Percentiles rank a stretch among this genome's conserved stretches.
phyloP scores from a whole-genome alignment of 2,113 vertebrate species.

The Larimichthys polyactis region DNA sequence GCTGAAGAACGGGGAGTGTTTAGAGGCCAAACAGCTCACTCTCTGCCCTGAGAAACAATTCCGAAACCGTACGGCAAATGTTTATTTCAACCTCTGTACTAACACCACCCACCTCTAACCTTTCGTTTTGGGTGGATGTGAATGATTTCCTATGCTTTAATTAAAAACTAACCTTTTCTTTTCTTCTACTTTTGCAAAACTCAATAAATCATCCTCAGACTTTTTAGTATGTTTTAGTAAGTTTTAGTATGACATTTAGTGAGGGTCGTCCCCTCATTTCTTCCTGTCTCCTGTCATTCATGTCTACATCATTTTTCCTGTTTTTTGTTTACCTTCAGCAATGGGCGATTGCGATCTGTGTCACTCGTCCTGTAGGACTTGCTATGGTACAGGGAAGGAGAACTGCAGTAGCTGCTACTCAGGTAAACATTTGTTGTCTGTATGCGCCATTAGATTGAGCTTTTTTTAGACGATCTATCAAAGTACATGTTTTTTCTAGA shows the following conservation, averaged over 20 bases:
- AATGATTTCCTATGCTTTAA: background rate
- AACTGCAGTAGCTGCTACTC: constrained; percentile 86
- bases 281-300: background rate
- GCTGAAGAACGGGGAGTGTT: constrained; percentile 80
- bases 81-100: background rate
- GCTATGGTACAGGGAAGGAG: constrained; percentile 68
- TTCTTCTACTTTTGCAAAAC: background rate
- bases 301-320: background rate
- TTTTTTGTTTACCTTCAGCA: constrained; percentile 48
- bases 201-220: background rate
- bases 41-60: constrained; percentile 66
- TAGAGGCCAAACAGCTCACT: constrained; percentile 28
- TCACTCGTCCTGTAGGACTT: constrained; percentile 85
- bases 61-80: constrained; percentile 81
- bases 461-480: background rate
- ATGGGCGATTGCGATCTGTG: constrained; percentile 76
- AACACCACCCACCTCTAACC: background rate
- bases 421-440: constrained; percentile 77
- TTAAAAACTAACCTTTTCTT: background rate
- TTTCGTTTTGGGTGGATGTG: background rate
- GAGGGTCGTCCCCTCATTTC: background rate
- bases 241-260: background rate
- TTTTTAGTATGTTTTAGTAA: no score
- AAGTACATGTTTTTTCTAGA: background rate
- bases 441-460: background rate